Percentiles rank a stretch among this genome's conserved stretches.
These are phyloP conservation scores for Drosophila testacea DNA, from an alignment of 2,888 invertebrate species.

Conservation along the genomic window DNA sequence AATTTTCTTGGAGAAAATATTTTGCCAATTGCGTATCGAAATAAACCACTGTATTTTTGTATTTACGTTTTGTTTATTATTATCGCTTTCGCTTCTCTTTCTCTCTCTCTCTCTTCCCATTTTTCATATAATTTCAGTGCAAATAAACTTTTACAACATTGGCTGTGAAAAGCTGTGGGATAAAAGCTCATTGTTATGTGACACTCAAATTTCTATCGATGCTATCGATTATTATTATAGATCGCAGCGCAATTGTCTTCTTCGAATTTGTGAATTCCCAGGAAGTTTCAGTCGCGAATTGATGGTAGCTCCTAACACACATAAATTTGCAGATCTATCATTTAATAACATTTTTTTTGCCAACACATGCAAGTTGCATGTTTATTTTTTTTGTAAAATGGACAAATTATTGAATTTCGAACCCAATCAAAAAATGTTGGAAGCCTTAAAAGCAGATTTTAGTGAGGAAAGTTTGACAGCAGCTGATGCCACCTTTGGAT, in stretches of 20 bases:
- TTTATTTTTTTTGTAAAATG: background rate
- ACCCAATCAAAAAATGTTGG: conserved; percentile 1
- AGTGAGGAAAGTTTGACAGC: conserved; percentile 1
- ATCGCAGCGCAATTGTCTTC: background rate
- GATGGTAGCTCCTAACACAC: background rate
- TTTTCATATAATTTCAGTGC: background rate
- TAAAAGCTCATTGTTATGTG: conserved; percentile 1
- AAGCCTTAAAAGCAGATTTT: background rate
- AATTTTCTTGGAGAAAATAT: no score
- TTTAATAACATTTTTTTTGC: no score
- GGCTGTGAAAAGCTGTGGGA: background rate
- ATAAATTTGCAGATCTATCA: background rate
- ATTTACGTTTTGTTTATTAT: no score
- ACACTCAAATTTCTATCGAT: background rate
- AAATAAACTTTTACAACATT: background rate
- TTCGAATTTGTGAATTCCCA: background rate
- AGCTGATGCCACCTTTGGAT: background rate
- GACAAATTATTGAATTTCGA: background rate
- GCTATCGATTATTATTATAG: background rate
- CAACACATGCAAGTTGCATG: no score
- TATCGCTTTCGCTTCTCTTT: background rate
- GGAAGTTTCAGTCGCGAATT: background rate
- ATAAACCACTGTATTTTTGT: no score
- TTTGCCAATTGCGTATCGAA: no score
- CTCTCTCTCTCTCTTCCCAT: background rate